Evolutionary conservation across 1,140 invertebrate genomes (phyloP).

Genomic region (Drosophila pachea): DNA sequence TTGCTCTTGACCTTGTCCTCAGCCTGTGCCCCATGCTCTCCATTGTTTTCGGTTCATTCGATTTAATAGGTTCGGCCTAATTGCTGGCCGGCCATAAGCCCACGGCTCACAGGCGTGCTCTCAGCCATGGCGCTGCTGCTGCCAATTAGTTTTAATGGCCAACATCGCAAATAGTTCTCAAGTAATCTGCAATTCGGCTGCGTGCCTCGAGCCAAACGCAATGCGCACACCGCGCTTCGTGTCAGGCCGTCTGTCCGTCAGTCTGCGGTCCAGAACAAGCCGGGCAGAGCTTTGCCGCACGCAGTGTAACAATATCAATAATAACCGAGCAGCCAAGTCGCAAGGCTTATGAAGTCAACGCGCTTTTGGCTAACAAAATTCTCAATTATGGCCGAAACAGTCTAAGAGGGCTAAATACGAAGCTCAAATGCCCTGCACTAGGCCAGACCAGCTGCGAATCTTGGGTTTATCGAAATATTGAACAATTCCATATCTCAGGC

Average conservation of each 20-base stretch:
- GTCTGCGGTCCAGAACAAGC: background rate
- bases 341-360: background rate
- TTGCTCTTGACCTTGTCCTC: conserved; percentile 59
- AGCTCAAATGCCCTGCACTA: background rate
- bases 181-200: conserved; percentile 36
- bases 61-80: conserved; percentile 26
- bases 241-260: conserved; percentile 4
- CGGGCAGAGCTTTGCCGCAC: conserved; percentile 32
- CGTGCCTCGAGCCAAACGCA: conserved; percentile 25
- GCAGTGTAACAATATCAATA: conserved; percentile 31
- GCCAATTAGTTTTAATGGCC: conserved; percentile 65
- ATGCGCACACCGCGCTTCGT: conserved; percentile 42
- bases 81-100: conserved; percentile 1
- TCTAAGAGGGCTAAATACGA: background rate
- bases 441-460: too few relatives aligned
- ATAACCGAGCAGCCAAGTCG: conserved; percentile 13
- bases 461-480: too few relatives aligned
- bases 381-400: conserved; percentile 5
- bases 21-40: conserved; percentile 13
- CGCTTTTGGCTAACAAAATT: conserved; percentile 9
- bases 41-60: conserved; percentile 46
- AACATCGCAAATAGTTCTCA: conserved; percentile 39
- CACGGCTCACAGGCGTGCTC: background rate
- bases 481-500: background rate
- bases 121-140: conserved; percentile 4